Conservation (phyloP, 2,797 vertebrate species). For the Alca torda region DNA sequence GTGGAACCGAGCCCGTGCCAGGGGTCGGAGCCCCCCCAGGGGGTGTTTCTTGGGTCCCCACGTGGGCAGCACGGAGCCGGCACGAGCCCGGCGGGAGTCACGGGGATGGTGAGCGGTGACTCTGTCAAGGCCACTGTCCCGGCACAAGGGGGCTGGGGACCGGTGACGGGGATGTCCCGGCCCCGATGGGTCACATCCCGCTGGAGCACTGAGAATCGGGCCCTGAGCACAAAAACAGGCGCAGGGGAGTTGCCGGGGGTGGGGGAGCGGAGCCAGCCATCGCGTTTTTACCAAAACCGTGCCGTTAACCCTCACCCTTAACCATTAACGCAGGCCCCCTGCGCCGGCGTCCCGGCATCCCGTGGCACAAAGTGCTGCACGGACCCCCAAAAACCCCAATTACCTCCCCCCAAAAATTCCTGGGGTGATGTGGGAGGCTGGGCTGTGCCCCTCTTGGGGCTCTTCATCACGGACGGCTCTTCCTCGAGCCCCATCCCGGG, state of each 20-base stretch:
- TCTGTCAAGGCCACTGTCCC: background rate
- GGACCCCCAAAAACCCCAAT: background rate
- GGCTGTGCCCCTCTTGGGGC: rapidly evolving
- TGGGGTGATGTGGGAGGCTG: background rate
- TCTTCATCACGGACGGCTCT: rapidly evolving
- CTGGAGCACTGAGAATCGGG: background rate
- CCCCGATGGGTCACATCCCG: background rate
- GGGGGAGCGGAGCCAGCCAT: background rate
- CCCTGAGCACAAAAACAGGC: background rate
- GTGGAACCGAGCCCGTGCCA: background rate
- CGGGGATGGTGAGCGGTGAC: background rate
- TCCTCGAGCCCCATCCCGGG: background rate
- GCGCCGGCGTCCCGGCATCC: rapidly evolving
- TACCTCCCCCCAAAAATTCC: background rate
- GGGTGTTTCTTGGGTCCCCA: background rate
- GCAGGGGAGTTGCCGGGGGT: rapidly evolving
- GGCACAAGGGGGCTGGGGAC: background rate
- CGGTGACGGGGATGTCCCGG: background rate
- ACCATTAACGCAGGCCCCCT: background rate
- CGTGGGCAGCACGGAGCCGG: background rate
- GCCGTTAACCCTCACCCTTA: background rate
- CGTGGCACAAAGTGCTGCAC: background rate
- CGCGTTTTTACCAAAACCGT: background rate
- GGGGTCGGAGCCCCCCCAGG: rapidly evolving
- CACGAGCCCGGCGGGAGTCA: rapidly evolving